Conservation (phyloP, 2,888 invertebrate species). For the Plagodis pulveraria region DNA sequence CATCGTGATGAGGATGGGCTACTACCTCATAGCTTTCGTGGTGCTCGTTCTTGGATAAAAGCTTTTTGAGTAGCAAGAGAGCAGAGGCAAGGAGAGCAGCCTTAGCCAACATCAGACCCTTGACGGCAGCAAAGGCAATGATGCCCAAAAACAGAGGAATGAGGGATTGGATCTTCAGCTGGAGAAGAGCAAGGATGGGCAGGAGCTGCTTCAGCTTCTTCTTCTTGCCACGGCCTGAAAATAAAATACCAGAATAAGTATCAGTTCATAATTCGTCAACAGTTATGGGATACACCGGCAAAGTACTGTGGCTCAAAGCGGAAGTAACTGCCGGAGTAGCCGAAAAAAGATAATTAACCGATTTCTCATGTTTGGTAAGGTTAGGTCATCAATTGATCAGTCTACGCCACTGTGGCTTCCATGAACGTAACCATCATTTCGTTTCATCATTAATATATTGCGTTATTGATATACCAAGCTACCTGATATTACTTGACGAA, state of each 20-base stretch:
- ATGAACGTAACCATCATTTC: too few relatives aligned
- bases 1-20: constrained; percentile 87
- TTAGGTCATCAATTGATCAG: too few relatives aligned
- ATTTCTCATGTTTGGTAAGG: too few relatives aligned
- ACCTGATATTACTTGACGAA: too few relatives aligned
- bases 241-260: constrained; percentile 12
- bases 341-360: too few relatives aligned
- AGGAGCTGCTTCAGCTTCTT: constrained; percentile 91
- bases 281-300: too few relatives aligned
- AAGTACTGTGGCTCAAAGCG: too few relatives aligned
- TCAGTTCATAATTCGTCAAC: too few relatives aligned
- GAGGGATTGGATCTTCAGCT: constrained; percentile 91
- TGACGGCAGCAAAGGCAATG: constrained; percentile 92
- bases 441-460: too few relatives aligned
- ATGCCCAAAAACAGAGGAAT: constrained; percentile 90
- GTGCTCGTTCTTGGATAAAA: constrained; percentile 87
- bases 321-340: too few relatives aligned
- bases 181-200: constrained; percentile 90
- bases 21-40: constrained; percentile 92
- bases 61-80: constrained; percentile 88
- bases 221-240: constrained; percentile 91
- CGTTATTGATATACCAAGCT: too few relatives aligned
- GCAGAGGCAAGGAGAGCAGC: constrained; percentile 91
- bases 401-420: too few relatives aligned
- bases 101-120: constrained; percentile 93